Percentiles rank a stretch among this genome's conserved stretches.
Conservation (phyloP, 2,888 invertebrate genomes). For the Hoplodrina blanda region DNA sequence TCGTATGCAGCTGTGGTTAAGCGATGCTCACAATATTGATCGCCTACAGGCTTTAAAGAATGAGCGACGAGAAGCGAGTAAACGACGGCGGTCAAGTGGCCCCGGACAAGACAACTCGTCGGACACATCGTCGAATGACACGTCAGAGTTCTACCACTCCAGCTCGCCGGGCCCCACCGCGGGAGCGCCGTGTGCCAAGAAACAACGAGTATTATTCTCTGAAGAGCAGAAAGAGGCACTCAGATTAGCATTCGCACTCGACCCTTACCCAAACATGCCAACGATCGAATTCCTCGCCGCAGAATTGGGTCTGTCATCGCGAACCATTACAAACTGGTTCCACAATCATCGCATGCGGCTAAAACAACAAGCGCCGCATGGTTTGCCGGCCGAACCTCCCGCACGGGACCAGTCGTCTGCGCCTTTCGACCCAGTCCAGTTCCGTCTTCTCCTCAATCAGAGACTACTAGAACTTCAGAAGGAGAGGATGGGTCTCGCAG, state of each 20-base stretch:
- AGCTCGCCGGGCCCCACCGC: constrained; percentile 94
- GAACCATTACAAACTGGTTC: constrained; percentile 99
- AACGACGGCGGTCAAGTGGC: constrained; percentile 95
- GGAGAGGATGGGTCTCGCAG: constrained; percentile 95
- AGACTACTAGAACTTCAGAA: constrained; percentile 96
- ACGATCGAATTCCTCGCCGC: constrained; percentile 98
- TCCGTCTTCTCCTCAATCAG: constrained; percentile 96
- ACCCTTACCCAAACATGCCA: constrained; percentile 99
- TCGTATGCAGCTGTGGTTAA: constrained; percentile 98
- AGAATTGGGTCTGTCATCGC: constrained; percentile 96
- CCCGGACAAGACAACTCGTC: constrained; percentile 96
- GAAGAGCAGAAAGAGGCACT: constrained; percentile 99
- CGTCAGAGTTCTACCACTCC: constrained; percentile 96
- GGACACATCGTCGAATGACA: constrained; percentile 96
- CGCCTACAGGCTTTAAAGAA: constrained; percentile 97
- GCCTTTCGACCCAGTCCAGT: constrained; percentile 97
- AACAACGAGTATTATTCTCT: constrained; percentile 98
- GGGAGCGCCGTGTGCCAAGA: constrained; percentile 96
- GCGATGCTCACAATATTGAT: constrained; percentile 98
- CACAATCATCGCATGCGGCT: constrained; percentile 99
- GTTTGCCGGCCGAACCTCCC: constrained; percentile 93
- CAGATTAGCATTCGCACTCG: constrained; percentile 97
- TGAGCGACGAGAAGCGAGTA: constrained; percentile 97
- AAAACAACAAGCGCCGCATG: constrained; percentile 97
- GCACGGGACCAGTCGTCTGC: constrained; percentile 93